A percentile compares a stretch with the other conserved stretches of the same genome.
Conservation (phyloP, 1,140 invertebrate genomes). For the Neodiprion fabricii region DNA sequence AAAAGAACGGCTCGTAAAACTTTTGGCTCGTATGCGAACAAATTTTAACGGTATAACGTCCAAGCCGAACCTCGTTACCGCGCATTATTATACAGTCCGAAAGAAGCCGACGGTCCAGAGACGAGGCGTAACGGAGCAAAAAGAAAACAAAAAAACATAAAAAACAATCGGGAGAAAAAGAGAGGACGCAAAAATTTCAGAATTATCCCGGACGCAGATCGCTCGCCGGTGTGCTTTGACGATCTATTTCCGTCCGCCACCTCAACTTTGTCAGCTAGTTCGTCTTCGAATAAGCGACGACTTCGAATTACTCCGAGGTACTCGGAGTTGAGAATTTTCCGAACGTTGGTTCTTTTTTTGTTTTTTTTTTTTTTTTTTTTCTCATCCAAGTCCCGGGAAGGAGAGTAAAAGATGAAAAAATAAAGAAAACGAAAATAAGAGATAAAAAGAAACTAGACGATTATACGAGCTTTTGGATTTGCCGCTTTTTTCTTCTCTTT, state of each 20-base stretch:
- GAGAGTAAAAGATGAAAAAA: too few relatives aligned
- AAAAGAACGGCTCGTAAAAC: too few relatives aligned
- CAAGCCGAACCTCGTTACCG: too few relatives aligned
- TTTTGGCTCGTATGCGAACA: too few relatives aligned
- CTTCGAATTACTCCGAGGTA: background rate
- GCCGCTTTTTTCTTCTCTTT: too few relatives aligned
- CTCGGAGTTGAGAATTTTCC: background rate
- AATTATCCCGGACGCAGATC: slow-evolving; percentile 1
- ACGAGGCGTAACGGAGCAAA: too few relatives aligned
- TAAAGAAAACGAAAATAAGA: background rate
- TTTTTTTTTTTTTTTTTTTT: too few relatives aligned
- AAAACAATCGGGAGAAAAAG: background rate
- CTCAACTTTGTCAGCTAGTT: background rate
- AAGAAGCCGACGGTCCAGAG: too few relatives aligned
- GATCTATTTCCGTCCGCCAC: background rate
- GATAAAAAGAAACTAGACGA: background rate
- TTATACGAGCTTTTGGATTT: background rate
- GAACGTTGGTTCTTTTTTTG: background rate
- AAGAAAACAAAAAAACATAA: background rate
- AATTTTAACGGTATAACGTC: too few relatives aligned
- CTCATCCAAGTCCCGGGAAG: too few relatives aligned
- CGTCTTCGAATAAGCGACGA: background rate
- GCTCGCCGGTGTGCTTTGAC: background rate
- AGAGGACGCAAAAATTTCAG: background rate
- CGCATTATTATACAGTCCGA: too few relatives aligned